phyloP scores from a whole-genome alignment of 2,113 vertebrate species.

The Acanthochromis polyacanthus region DNA sequence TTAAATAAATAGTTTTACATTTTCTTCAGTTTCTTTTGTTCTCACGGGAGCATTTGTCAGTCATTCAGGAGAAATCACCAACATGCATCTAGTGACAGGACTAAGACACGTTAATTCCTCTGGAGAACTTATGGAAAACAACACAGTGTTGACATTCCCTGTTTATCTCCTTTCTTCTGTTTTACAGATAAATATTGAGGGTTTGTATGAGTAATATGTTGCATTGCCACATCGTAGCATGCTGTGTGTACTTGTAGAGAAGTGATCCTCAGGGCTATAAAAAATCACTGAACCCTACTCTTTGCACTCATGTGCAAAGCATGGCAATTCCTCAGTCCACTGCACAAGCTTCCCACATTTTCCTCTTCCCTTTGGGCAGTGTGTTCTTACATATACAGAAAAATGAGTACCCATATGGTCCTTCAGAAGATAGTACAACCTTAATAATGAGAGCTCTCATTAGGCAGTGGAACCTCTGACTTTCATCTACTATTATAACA shows the following conservation, averaged over 20 bases:
- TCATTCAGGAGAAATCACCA: conserved; percentile 17
- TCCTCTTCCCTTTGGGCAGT: conserved; percentile 67
- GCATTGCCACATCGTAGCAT: conserved; percentile 13
- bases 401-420: conserved; percentile 72
- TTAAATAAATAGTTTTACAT: conserved; percentile 60
- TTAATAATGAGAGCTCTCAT: conserved; percentile 79
- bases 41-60: background rate
- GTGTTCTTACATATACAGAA: conserved; percentile 69
- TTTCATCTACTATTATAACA: conserved; percentile 74
- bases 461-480: conserved; percentile 69
- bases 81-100: conserved; percentile 21
- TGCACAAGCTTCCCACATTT: conserved; percentile 66
- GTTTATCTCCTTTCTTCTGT: conserved; percentile 22
- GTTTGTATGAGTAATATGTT: conserved; percentile 39
- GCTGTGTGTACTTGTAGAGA: conserved; percentile 61
- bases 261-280: conserved; percentile 65
- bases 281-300: conserved; percentile 74
- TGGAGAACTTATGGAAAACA: conserved; percentile 10
- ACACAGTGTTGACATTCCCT: conserved; percentile 23
- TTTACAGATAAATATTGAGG: conserved; percentile 34
- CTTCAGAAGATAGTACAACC: conserved; percentile 68
- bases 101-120: conserved; percentile 4
- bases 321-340: conserved; percentile 76
- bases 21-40: conserved; percentile 34
- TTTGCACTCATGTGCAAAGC: conserved; percentile 74